A percentile compares a stretch with the other conserved stretches of the same genome.
These are phyloP conservation scores for Dryobotodes eremita DNA, from an alignment of 2,888 invertebrate genomes.

Conservation along the genomic window DNA sequence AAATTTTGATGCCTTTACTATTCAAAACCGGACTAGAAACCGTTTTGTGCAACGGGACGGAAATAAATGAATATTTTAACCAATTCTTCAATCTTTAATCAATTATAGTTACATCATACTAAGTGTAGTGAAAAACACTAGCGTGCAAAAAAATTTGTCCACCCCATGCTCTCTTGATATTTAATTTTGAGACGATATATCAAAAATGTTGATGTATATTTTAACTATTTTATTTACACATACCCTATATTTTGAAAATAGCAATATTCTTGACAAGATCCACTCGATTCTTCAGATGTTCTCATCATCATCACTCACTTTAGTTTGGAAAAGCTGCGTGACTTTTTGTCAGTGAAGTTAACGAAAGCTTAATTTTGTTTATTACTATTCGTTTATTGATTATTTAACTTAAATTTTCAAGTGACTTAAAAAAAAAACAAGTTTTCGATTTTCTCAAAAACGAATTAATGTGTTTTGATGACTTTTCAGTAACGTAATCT, in stretches of 20 bases:
- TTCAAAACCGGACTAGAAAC: not conserved
- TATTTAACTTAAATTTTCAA: not conserved
- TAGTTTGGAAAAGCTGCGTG: not conserved
- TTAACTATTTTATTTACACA: not conserved
- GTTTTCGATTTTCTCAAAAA: not conserved
- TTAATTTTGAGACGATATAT: not conserved
- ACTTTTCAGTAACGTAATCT: not conserved
- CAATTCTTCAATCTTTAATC: conserved; percentile 27
- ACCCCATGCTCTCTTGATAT: not conserved
- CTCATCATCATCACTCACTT: too few species aligned
- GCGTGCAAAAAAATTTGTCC: not conserved
- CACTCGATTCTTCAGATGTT: too few species aligned
- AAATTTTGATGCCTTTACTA: not conserved
- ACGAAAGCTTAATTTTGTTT: not conserved
- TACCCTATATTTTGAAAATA: not conserved
- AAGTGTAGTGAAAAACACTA: conserved; percentile 5
- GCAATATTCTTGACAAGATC: too few species aligned
- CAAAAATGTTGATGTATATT: not conserved
- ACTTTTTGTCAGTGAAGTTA: too few species aligned
- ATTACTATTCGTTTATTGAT: not conserved
- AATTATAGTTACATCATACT: conserved; percentile 31
- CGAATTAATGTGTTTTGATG: not conserved
- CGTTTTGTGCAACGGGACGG: not conserved
- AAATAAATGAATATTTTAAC: conserved; percentile 21
- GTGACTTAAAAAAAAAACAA: not conserved